Base-by-base conservation (phyloP, 2,113 vertebrate genomes). In the Nicator chloris region DNA sequence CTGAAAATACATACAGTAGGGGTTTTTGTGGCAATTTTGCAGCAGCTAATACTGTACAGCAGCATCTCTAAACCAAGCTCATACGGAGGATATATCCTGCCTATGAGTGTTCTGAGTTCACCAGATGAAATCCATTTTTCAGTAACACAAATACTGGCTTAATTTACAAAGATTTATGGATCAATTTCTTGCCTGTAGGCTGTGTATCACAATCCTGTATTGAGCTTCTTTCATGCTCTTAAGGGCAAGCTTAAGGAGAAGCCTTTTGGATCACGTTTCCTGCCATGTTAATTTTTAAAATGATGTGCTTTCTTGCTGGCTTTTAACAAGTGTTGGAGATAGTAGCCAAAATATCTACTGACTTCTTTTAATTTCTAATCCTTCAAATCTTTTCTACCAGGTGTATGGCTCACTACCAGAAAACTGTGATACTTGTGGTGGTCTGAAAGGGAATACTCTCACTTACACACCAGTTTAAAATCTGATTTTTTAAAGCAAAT, bases 101-200 rank as follows among this genome's bases (percentile, higher is more conserved):
- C 28, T 65, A 2, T 44, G 53, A 84, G 57, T 37, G 40, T 30
- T 93, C 71, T 31, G 64, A 77, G 54, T 83, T 86, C 47, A 83
- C 54, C 35, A 91, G 64, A 93, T 88, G 33, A 93, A 95, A 95
- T 78, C 64, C 37, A 53, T 87, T 96, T 89, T 79, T 87, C 70
- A 91, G 65, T 47, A 93, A 57, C 59, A 69, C 75, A 87, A 93
- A 95, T n/a, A 30, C 21, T 73, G 40, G 26, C 54, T 87, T 79
- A 79, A 91, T 95, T 87, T 93, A 57, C 42, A 82, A 89, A 89
- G 85, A 92, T 91, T 87, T 90, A 82, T 87, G 54, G 78, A 93
- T 97, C 87, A 89, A 79, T 95, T 95, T 94, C 75, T 95, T 91
- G 63, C 33, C 70, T 4, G 3, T 69, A 45, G 60, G 57, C 59